Conservation (phyloP, 2,888 invertebrate species). For the Pachycephus smyrnensis region DNA sequence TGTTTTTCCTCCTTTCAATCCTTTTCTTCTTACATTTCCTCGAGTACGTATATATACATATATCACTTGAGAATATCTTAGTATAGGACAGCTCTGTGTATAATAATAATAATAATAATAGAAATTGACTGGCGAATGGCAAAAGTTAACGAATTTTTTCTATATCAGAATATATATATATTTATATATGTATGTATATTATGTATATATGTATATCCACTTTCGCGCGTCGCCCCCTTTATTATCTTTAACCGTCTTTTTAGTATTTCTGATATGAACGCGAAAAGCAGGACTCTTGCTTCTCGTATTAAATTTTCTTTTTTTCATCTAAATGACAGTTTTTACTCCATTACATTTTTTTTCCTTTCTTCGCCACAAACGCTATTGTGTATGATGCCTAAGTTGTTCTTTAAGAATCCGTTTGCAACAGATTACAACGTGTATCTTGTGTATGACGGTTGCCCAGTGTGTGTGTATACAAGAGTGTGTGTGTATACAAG, state of each 20-base stretch:
- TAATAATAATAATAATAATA: constrained; percentile 30
- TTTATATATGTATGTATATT: constrained; percentile 17
- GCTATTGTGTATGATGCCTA: constrained; percentile 40
- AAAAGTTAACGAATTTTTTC: constrained; percentile 26
- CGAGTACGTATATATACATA: background rate
- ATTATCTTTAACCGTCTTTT: constrained; percentile 11
- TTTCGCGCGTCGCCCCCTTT: constrained; percentile 1
- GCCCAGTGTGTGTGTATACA: background rate
- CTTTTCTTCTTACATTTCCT: background rate
- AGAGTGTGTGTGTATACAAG: too few species aligned
- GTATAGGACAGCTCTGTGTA: constrained; percentile 45
- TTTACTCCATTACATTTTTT: background rate
- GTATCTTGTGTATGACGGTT: background rate
- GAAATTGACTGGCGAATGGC: constrained; percentile 56
- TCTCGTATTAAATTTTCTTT: background rate
- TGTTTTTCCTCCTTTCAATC: background rate
- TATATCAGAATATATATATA: background rate
- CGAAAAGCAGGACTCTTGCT: background rate
- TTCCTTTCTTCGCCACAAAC: background rate
- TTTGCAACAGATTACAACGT: background rate
- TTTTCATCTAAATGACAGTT: background rate
- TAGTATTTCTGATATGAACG: background rate
- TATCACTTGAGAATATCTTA: constrained; percentile 50
- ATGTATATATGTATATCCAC: constrained; percentile 48
- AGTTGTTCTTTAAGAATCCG: constrained; percentile 20